These are phyloP conservation scores for Chrysotoxum bicinctum DNA, from an alignment of 2,888 invertebrate genomes.

Conservation along the genomic window DNA sequence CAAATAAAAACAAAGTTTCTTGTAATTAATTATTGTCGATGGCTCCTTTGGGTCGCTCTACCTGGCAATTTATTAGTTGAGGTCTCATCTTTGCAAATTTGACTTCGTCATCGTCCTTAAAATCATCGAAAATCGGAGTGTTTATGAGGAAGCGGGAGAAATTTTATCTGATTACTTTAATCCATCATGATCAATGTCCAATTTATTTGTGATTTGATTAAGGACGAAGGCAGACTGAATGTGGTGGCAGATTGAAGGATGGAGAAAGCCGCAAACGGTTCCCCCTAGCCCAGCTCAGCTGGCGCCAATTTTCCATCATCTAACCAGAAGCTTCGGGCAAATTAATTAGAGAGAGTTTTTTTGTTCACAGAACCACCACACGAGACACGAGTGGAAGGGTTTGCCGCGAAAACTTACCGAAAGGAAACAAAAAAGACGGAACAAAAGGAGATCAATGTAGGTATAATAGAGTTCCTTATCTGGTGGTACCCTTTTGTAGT, in stretches of 20 bases:
- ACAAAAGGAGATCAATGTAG: conserved; percentile 9
- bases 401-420: background rate
- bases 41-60: background rate
- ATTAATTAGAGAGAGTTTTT: conserved; percentile 21
- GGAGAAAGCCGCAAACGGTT: background rate
- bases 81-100: conserved; percentile 1
- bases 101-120: conserved; percentile 14
- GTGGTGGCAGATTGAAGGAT: background rate
- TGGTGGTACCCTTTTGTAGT: background rate
- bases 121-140: conserved; percentile 28
- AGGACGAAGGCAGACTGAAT: conserved; percentile 3
- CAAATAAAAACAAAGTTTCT: background rate
- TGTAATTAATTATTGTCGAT: conserved; percentile 30
- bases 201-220: conserved; percentile 66
- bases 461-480: background rate
- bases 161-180: conserved; percentile 63
- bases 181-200: conserved; percentile 67
- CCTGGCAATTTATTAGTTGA: conserved; percentile 26
- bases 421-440: background rate
- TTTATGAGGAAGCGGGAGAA: conserved; percentile 28
- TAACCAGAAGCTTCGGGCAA: conserved; percentile 8
- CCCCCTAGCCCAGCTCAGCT: background rate
- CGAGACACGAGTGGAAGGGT: background rate
- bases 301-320: background rate
- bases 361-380: background rate